Evolutionary conservation across 92 coral and sea anemone species (phyloP), one percentile per base, ranked within the genome.

Genomic region (Porites divaricata): DNA sequence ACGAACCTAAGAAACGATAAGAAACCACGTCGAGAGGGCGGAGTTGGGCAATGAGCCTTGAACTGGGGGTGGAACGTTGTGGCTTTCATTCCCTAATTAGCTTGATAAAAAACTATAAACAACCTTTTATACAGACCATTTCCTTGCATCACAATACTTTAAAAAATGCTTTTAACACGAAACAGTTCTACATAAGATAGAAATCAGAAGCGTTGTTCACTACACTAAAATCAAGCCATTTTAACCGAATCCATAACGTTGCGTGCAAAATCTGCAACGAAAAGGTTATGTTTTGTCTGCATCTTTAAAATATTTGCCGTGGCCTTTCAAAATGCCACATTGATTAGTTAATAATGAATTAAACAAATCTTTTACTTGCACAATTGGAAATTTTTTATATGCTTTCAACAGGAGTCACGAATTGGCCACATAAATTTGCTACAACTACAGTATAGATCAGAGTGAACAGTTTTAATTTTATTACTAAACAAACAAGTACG

Each of bases 101-200:
- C 24, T 22, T 82, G 79, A 82, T 82, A 82, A 82, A 82, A 77
- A 72, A 72, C 51, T 59, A 63, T 82, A 82, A 82, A 82, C 86
- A 74, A 63, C 54, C 48, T 13, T 45, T 61, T 72, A 82, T 45
- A 64, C 75, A 68, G 72, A 26, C 17, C 70, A 59, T 41, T 82
- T 82, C 61, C 86, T 72, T 9, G 57, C 86, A 72, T 59, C 6
- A 62, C 23, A 35, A 19, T 45, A 61, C 20, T 22, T 41, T 24
- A 72, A 41, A 72, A 23, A 82, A 62, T 8, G 17, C 22, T 59
- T 19, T 63, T 49, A 58, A 15, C 63, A 17, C 63, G 62, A 63
- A 70, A 26, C 59, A 17, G 21, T 9, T 23, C 15, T 63, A 12
- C 3, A 49, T 22, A 45, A 26, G 58, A 48, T 41, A 41, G n/a